A percentile compares a stretch with the other conserved stretches of the same genome.
phyloP scores from a whole-genome alignment of 2,888 invertebrate genomes.

The Andrena haemorrhoa region DNA sequence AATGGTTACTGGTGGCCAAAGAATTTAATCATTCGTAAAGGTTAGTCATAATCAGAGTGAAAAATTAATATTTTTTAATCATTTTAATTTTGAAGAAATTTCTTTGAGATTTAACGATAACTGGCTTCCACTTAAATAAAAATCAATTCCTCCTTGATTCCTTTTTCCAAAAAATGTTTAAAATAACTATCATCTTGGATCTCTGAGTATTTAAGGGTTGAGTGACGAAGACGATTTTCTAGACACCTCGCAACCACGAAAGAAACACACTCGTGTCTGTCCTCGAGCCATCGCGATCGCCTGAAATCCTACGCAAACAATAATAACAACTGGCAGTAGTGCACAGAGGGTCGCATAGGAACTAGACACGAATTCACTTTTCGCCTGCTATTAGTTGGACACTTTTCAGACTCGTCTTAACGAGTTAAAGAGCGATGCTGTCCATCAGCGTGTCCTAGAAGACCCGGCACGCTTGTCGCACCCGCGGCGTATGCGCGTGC shows the following conservation, averaged over 20 bases:
- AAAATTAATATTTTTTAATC: no score
- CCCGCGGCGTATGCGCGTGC: background rate
- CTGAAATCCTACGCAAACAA: background rate
- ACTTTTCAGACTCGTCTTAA: background rate
- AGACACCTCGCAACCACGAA: background rate
- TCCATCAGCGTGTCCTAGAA: constrained; percentile 9
- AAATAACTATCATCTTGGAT: no score
- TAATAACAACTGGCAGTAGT: background rate
- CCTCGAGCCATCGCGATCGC: background rate
- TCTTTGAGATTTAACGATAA: no score
- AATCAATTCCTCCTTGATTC: no score
- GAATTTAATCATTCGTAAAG: no score
- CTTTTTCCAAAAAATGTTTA: no score
- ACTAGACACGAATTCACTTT: constrained; percentile 1
- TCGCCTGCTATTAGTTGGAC: constrained; percentile 10
- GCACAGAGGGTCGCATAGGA: background rate
- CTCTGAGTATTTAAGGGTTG: no score
- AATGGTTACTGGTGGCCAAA: no score
- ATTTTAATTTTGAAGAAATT: no score
- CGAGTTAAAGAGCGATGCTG: constrained; percentile 12
- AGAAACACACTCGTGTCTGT: background rate
- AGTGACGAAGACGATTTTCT: no score
- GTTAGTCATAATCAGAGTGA: no score
- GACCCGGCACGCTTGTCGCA: constrained; percentile 30
- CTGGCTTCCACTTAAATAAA: no score